Conservation (phyloP, 2,113 vertebrate species). For the Paedocypris sp. region DNA sequence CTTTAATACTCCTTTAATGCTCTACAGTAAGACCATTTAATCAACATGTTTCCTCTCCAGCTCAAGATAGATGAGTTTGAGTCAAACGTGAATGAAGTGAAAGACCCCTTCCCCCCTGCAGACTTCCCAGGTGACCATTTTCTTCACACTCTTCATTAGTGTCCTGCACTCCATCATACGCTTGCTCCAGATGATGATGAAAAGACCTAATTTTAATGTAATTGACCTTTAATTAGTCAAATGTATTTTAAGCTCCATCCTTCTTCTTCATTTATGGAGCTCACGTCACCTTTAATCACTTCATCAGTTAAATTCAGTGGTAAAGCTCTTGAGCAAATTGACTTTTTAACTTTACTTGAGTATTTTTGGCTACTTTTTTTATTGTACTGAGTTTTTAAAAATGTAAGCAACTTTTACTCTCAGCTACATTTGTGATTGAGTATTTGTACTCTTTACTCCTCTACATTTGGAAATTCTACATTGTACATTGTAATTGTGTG, state of each 20-base stretch:
- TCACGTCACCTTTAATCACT: too few species aligned
- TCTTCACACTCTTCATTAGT: background rate
- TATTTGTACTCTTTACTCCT: too few species aligned
- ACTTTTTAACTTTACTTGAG: too few species aligned
- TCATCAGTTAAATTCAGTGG: too few species aligned
- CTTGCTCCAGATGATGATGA: conserved; percentile 6
- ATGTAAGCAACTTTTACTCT: too few species aligned
- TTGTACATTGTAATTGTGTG: too few species aligned
- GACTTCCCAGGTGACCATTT: conserved; percentile 94
- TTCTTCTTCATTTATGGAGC: conserved; percentile 27
- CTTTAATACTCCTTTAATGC: background rate
- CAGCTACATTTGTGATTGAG: too few species aligned
- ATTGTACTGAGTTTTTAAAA: too few species aligned
- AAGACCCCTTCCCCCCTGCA: conserved; percentile 92
- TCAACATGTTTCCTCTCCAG: conserved; percentile 47
- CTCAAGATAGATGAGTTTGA: conserved; percentile 96
- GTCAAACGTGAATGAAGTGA: conserved; percentile 93
- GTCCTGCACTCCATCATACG: background rate
- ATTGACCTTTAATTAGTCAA: conserved; percentile 23
- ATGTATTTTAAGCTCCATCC: conserved; percentile 14
- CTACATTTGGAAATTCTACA: too few species aligned
- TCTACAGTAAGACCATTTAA: background rate
- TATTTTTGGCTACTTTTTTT: too few species aligned
- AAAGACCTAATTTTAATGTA: conserved; percentile 8
- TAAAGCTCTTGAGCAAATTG: too few species aligned